Base-by-base conservation (phyloP, 2,113 vertebrate genomes). In the Callorhinus ursinus region DNA sequence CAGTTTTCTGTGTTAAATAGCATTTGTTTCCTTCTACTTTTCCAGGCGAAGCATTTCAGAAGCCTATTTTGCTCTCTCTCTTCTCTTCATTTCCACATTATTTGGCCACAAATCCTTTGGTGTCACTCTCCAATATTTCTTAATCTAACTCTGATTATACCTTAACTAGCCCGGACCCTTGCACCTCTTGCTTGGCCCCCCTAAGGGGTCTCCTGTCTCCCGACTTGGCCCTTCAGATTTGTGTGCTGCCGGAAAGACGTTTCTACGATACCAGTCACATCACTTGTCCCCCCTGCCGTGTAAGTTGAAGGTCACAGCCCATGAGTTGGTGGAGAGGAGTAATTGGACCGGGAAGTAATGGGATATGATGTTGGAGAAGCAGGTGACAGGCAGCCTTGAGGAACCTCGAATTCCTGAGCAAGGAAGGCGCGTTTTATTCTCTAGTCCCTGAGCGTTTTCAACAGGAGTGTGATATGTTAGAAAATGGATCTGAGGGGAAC, bases 401-500 rank as follows among this genome's bases (percentile, higher is more conserved):
- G n/a, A 79, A 15, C 8, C 67, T 57, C 59, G 57, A 42, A 15
- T 57, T 85, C 82, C 16, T 39, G 61, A 36, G 31, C 55, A 22
- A 74, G 39, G 16, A 31, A 90, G 16, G 39, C 74, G 18, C 26
- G 26, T 53, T 49, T 69, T 24, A 12, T 59, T 82, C 26, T 77
- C 36, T 24, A 63, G 46, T 65, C 33, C 24, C 49, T 28, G 33
- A 81, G 82, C 39, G 3, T 82, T 93, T 77, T 92, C 74, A 36
- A 4, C 22, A 5, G 9, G 36, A 19, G n/a, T 5, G 0, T n/a
- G 55, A 92, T 51, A 7, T 13, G 1, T 33, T n/a, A 53, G 65
- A 63, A 89, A 79, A 87, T 51, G 74, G 77, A 84, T 33, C 46
- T 28, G 53, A 74, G 39, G 19, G 18, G 26, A 4, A 33, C 39